phyloP scores from a whole-genome alignment of 2,888 invertebrate genomes.

The Mongoloraphidia duomilia region DNA sequence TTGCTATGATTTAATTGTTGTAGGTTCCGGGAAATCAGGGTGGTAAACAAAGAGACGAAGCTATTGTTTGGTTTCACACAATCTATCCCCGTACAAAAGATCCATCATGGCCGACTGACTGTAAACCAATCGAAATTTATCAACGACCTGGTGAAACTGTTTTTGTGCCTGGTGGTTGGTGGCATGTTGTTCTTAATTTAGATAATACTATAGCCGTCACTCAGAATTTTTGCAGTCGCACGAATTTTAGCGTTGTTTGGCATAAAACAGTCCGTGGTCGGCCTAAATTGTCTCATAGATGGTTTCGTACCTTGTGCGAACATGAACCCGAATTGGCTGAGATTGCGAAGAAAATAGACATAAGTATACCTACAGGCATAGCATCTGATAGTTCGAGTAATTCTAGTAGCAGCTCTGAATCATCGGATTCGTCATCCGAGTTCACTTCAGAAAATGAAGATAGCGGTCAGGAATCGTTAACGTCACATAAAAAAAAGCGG shows the following conservation, averaged over 20 bases:
- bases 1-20: not conserved
- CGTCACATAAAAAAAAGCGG: conserved; percentile 70
- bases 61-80: conserved; percentile 92
- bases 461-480: conserved; percentile 79
- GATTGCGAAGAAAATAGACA: conserved; percentile 70
- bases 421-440: conserved; percentile 28
- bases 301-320: conserved; percentile 26
- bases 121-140: conserved; percentile 82
- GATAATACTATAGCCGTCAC: conserved; percentile 95
- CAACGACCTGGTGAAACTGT: conserved; percentile 96
- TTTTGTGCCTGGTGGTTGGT: conserved; percentile 98
- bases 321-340: conserved; percentile 66
- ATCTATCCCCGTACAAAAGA: conserved; percentile 88
- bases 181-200: conserved; percentile 97
- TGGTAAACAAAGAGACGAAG: conserved; percentile 96
- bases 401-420: conserved; percentile 54
- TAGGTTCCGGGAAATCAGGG: conserved; percentile 60
- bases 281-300: conserved; percentile 69
- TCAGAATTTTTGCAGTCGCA: conserved; percentile 91
- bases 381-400: conserved; percentile 91
- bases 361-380: conserved; percentile 74
- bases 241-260: conserved; percentile 96
- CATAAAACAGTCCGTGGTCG: conserved; percentile 92
- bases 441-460: conserved; percentile 41
- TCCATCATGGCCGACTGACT: conserved; percentile 82